Percentiles rank a stretch among this genome's conserved stretches.
Conservation (phyloP, 2,113 vertebrate species). For the Panurus biarmicus region DNA sequence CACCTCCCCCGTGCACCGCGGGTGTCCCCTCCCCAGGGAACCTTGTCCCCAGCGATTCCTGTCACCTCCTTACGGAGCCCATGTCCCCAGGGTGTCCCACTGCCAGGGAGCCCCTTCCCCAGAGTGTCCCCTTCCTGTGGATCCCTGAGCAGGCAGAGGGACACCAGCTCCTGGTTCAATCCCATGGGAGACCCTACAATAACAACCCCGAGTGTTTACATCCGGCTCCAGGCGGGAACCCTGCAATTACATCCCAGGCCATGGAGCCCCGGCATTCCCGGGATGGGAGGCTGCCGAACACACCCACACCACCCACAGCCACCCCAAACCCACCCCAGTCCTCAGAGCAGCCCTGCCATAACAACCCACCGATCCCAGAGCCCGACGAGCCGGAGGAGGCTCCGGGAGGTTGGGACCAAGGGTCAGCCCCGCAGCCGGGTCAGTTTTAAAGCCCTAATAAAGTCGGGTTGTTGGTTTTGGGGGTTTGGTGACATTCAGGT, state of each 20-base stretch:
- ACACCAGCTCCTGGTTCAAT: fast-evolving
- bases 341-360: not conserved
- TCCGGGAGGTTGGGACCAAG: fast-evolving
- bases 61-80: fast-evolving
- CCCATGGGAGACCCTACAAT: not conserved
- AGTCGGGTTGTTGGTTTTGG: not conserved
- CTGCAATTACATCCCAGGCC: not conserved
- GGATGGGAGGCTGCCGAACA: fast-evolving
- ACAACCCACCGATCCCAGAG: fast-evolving
- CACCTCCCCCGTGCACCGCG: not conserved
- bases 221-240: not conserved
- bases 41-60: not conserved
- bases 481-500: not conserved
- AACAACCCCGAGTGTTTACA: fast-evolving
- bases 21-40: not conserved
- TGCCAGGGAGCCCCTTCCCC: not conserved
- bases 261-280: not conserved
- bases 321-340: fast-evolving
- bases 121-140: not conserved
- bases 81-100: fast-evolving
- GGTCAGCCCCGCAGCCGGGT: fast-evolving
- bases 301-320: fast-evolving
- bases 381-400: fast-evolving
- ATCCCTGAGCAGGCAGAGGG: not conserved
- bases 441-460: not conserved